These are phyloP conservation scores for Hirtodrosophila confusa DNA, from an alignment of 2,888 invertebrate genomes.

Conservation along the genomic window DNA sequence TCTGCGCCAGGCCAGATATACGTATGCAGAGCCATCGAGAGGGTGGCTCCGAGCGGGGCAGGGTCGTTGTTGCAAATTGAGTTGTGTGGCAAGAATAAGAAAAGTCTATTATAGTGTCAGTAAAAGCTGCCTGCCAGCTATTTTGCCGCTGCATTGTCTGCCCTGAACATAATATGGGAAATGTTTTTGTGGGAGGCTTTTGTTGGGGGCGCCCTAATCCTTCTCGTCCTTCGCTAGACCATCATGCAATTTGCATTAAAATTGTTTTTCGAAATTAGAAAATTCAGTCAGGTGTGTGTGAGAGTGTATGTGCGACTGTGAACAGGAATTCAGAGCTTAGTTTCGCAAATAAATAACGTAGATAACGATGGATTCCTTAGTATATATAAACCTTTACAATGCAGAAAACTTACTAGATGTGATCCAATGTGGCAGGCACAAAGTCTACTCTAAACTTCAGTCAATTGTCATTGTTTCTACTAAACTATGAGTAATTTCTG, in stretches of 20 bases:
- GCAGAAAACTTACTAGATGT: too few relatives aligned
- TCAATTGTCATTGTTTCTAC: too few relatives aligned
- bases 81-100: conserved; percentile 77
- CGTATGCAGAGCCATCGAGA: not conserved
- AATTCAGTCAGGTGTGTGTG: conserved; percentile 59
- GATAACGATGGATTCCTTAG: too few relatives aligned
- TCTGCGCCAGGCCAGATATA: conserved; percentile 62
- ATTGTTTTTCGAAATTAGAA: conserved; percentile 71
- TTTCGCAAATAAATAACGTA: too few relatives aligned
- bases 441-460: too few relatives aligned
- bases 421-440: too few relatives aligned
- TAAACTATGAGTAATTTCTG: too few relatives aligned
- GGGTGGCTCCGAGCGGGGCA: conserved; percentile 10
- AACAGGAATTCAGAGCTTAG: too few relatives aligned
- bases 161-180: conserved; percentile 47
- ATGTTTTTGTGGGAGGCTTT: conserved; percentile 60
- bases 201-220: conserved; percentile 50
- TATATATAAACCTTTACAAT: too few relatives aligned
- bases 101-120: conserved; percentile 73
- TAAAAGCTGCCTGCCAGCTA: conserved; percentile 68
- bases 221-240: conserved; percentile 10
- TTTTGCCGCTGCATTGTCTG: conserved; percentile 69
- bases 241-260: conserved; percentile 68
- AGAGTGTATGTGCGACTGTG: not conserved
- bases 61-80: conserved; percentile 66